Percentiles rank a stretch among this genome's conserved stretches.
Evolutionary conservation across 2,113 vertebrate genomes (phyloP).

Genomic region (Gyps fulvus): DNA sequence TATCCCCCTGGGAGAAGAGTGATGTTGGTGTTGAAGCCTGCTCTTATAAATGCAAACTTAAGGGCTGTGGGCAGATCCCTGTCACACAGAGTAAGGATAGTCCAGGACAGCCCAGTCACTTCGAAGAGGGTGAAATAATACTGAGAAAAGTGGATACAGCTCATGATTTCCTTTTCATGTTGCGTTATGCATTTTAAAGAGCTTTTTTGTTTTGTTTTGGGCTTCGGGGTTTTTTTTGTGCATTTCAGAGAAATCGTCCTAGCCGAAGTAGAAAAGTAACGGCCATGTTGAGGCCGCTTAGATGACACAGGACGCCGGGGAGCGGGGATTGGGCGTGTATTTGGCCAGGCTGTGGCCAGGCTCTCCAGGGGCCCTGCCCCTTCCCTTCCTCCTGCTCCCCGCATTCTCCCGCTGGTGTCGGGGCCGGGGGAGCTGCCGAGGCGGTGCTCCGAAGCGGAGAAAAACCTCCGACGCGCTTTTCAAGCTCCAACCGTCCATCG

Average conservation of each 20-base stretch:
- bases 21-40: neutral
- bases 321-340: fast-evolving
- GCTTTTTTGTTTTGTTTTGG: neutral
- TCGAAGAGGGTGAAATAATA: neutral
- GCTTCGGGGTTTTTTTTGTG: neutral
- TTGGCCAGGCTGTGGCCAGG: too few species aligned
- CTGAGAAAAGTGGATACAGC: neutral
- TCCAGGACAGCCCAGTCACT: neutral
- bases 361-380: fast-evolving
- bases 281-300: fast-evolving
- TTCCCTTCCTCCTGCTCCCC: neutral
- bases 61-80: neutral
- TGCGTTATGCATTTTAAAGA: neutral
- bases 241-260: neutral
- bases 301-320: fast-evolving
- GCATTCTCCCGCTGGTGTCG: too few species aligned
- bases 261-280: neutral
- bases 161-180: neutral
- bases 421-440: neutral
- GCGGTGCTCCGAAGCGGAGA: neutral
- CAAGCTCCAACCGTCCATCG: neutral
- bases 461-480: neutral
- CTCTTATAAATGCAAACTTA: fast-evolving
- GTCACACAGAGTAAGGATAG: neutral
- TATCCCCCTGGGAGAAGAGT: neutral